Percentiles rank a stretch among this genome's conserved stretches.
These are phyloP conservation scores for Mimumesa dahlbomi DNA, from an alignment of 2,888 invertebrate species.

Conservation along the genomic window DNA sequence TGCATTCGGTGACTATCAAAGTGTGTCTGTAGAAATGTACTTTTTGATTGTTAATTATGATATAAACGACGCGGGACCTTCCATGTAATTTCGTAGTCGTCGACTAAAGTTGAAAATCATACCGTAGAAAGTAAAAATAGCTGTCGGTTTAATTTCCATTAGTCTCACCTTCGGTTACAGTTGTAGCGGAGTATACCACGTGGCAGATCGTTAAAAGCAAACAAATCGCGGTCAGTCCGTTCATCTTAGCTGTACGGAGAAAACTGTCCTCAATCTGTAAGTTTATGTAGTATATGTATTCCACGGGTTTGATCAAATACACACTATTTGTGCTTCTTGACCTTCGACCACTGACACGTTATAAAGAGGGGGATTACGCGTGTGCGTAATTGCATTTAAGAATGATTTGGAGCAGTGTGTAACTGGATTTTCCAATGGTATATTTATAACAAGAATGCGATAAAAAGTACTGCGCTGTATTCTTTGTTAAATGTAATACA, in stretches of 20 bases:
- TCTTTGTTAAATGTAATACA: too few species aligned
- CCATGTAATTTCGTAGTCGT: too few species aligned
- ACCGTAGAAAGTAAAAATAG: too few species aligned
- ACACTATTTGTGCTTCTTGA: background rate
- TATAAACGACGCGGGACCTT: too few species aligned
- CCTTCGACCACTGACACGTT: slow-evolving; percentile 15
- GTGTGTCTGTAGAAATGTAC: too few species aligned
- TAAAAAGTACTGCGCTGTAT: too few species aligned
- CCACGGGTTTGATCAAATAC: background rate
- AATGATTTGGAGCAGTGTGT: background rate
- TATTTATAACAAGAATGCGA: background rate
- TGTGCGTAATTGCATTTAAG: background rate
- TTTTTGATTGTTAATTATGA: too few species aligned
- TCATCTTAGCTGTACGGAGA: slow-evolving; percentile 13
- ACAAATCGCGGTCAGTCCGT: background rate
- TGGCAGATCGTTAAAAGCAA: background rate
- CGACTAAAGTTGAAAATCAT: too few species aligned
- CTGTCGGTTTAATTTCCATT: too few species aligned
- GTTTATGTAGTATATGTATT: slow-evolving; percentile 10
- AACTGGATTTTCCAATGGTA: background rate
- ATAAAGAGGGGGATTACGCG: background rate
- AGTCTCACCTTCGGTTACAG: slow-evolving; percentile 8
- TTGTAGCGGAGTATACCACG: background rate
- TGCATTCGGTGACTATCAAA: too few species aligned
- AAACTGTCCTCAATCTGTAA: slow-evolving; percentile 1